A percentile compares a stretch with the other conserved stretches of the same genome.
Evolutionary conservation across 2,113 vertebrate genomes (phyloP).

Genomic region (Danio rerio): DNA sequence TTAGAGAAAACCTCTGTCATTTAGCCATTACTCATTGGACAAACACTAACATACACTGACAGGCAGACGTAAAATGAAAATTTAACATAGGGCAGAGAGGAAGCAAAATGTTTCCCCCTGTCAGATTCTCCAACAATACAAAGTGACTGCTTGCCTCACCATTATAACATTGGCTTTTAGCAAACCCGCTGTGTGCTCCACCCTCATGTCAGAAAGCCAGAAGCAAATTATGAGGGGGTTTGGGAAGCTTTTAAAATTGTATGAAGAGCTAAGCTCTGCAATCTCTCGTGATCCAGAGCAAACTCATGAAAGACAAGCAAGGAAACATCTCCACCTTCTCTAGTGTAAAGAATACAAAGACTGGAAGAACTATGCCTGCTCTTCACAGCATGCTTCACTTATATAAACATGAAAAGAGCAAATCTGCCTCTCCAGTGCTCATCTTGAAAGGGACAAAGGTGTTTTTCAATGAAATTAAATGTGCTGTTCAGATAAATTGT

Average conservation of each 20-base stretch:
- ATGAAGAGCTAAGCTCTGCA: constrained; percentile 29
- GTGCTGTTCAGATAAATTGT: neutral
- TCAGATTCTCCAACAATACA: constrained; percentile 25
- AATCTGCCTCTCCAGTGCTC: neutral
- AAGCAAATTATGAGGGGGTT: constrained; percentile 24
- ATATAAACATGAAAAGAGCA: constrained; percentile 1
- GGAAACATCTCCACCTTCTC: neutral
- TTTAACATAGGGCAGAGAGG: constrained; percentile 11
- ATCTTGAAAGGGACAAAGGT: neutral
- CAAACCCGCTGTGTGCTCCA: neutral
- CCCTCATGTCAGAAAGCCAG: constrained; percentile 4
- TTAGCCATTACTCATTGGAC: neutral
- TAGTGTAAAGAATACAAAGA: constrained; percentile 12
- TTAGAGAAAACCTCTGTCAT: constrained; percentile 17
- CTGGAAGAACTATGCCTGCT: neutral
- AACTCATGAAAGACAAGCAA: neutral
- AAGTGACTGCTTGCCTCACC: constrained; percentile 2
- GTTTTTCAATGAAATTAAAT: neutral
- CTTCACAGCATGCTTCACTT: constrained; percentile 6
- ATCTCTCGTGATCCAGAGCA: constrained; percentile 2
- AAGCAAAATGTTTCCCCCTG: constrained; percentile 28
- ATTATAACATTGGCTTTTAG: constrained; percentile 19
- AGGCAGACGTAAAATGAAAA: constrained; percentile 30
- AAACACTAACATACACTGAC: constrained; percentile 38
- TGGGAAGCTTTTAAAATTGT: neutral